These are phyloP conservation scores for Argentina silus DNA, from an alignment of 2,797 vertebrate genomes.

Conservation along the genomic window DNA sequence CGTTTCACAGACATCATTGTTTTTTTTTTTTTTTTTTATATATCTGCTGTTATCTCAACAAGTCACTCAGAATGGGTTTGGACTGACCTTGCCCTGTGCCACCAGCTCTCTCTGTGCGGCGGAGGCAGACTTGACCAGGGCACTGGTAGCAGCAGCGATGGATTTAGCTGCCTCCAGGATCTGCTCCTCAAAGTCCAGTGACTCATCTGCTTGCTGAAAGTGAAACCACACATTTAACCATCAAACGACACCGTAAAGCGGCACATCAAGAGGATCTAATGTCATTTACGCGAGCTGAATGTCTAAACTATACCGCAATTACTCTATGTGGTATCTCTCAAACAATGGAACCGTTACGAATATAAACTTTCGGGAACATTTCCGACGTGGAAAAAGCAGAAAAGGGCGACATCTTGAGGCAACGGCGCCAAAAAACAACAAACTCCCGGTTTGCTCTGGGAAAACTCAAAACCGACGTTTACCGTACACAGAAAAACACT, in stretches of 20 bases:
- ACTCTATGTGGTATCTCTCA: too few species aligned
- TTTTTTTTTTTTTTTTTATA: too few species aligned
- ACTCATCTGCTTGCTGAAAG: slow-evolving; percentile 94
- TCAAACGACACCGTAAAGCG: neutral
- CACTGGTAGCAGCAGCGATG: slow-evolving; percentile 96
- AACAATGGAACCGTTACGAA: too few species aligned
- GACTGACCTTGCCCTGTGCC: slow-evolving; percentile 95
- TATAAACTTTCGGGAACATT: neutral
- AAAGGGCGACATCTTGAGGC: slow-evolving; percentile 46
- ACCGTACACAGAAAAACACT: slow-evolving; percentile 13
- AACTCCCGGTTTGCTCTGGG: neutral
- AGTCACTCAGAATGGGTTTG: neutral
- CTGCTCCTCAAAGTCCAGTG: slow-evolving; percentile 98
- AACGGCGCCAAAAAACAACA: slow-evolving; percentile 36
- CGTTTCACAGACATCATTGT: neutral
- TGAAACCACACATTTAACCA: slow-evolving; percentile 40
- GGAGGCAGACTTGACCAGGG: slow-evolving; percentile 97
- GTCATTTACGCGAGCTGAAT: too few species aligned
- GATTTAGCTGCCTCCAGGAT: slow-evolving; percentile 98
- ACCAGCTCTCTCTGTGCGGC: slow-evolving; percentile 97
- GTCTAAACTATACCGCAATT: too few species aligned
- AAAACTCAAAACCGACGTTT: neutral
- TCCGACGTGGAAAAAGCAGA: slow-evolving; percentile 11
- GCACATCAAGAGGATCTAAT: neutral
- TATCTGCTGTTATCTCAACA: neutral